phyloP scores from a whole-genome alignment of 2,113 vertebrate genomes.

The Pantherophis guttatus region DNA sequence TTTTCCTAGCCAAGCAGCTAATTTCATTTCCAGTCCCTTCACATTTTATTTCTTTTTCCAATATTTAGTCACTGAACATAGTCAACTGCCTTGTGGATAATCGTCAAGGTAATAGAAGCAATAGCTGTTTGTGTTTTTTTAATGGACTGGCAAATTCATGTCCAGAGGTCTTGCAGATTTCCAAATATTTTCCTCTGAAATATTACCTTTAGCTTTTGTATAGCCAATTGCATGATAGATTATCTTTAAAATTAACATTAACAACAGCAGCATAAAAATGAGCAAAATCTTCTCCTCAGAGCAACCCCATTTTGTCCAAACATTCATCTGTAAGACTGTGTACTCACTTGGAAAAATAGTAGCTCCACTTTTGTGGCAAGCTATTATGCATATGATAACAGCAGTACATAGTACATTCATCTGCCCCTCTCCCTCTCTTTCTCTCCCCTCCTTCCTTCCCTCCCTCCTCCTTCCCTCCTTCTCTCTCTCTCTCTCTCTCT shows the following conservation, averaged over 20 bases:
- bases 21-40: background rate
- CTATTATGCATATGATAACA: background rate
- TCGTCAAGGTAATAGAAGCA: background rate
- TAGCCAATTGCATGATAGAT: background rate
- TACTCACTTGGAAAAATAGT: background rate
- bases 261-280: background rate
- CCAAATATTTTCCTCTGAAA: background rate
- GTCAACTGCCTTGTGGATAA: background rate
- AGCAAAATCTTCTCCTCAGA: background rate
- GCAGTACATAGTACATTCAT: background rate
- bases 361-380: background rate
- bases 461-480: no score
- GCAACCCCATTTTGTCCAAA: background rate
- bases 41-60: background rate
- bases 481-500: no score
- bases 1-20: background rate
- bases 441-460: no score
- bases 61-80: no score
- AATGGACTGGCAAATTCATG: background rate
- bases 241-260: background rate
- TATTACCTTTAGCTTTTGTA: background rate
- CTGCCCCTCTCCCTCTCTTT: no score
- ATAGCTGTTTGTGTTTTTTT: background rate
- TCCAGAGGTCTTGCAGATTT: background rate
- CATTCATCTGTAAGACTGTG: background rate